Evolutionary conservation across 1,140 invertebrate genomes (phyloP), one percentile per base, ranked within the genome.

Genomic region (Monomorium pharaonis): DNA sequence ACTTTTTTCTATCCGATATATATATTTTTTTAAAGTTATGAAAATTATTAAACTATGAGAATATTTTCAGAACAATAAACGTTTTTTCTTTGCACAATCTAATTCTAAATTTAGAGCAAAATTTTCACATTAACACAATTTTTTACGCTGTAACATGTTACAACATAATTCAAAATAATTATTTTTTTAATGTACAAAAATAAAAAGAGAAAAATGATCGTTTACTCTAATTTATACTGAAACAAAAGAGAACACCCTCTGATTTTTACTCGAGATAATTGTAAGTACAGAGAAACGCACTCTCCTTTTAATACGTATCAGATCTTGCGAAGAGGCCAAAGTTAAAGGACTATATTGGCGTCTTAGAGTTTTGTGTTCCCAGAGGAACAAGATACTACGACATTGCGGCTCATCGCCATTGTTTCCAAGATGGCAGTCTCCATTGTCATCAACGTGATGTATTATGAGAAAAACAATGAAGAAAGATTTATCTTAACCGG

Each of bases 401-500:
- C 37, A 72, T 60, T 24, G 67, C 51, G 37, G 51, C 67, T 60
- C 77, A 44, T 72, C 67, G 78, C 78, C 42, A 83, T 83, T 83
- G 78, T 83, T 67, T 83, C n/a, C 51, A 72, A 83, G 42, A 83
- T 83, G 78, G 78, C 67, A 72, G 24, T 83, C 51, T 67, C 67
- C 67, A 83, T 83, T 83, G 74, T 74, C 78, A 60, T 83, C 30
- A 56, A 44, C 51, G 24, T 88, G 87, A 89, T 84, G 87, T 85
- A 89, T 89, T 60, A 86, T 77, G 33, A 67, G 87, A 89, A 89
- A 89, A 89, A 89, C 87, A 83, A 83, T 65, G 24, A 56, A 72
- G 54, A 54, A 70, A 60, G 77, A 89, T 63, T 87, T 86, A 69
- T 67, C 21, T 42, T 56, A 58, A 30, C 16, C 2, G 12, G 27